phyloP scores from a whole-genome alignment of 2,888 invertebrate species.

The Diaphora mendica region DNA sequence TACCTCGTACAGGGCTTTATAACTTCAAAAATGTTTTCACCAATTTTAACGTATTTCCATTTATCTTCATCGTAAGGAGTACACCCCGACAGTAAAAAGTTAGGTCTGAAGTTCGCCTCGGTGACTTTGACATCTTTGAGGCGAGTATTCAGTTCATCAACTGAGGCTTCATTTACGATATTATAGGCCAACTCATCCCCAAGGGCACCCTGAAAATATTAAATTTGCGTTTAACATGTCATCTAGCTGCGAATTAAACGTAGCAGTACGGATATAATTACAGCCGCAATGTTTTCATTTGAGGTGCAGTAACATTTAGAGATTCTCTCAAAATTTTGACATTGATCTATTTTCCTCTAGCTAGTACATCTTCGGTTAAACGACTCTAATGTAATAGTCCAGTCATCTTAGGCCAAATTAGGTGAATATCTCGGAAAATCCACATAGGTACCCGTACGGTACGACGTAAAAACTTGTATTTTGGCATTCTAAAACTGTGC shows the following conservation, averaged over 20 bases:
- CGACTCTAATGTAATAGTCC: too few relatives aligned
- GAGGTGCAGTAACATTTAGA: too few relatives aligned
- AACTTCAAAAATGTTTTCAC: constrained; percentile 87
- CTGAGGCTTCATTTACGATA: constrained; percentile 89
- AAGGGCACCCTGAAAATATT: constrained; percentile 85
- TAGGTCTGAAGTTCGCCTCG: constrained; percentile 88
- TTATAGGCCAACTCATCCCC: constrained; percentile 90
- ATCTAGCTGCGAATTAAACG: background rate
- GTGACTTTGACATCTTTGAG: constrained; percentile 80
- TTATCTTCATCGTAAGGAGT: constrained; percentile 88
- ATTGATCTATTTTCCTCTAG: too few relatives aligned
- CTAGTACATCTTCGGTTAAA: too few relatives aligned
- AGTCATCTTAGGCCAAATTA: too few relatives aligned
- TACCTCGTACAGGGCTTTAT: constrained; percentile 89
- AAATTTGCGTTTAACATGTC: background rate
- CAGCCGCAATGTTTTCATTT: too few relatives aligned
- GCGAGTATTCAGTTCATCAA: constrained; percentile 88
- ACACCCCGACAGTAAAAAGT: constrained; percentile 88
- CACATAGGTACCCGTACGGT: too few relatives aligned
- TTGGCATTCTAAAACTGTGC: too few relatives aligned
- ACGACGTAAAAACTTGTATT: too few relatives aligned
- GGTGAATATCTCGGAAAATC: too few relatives aligned
- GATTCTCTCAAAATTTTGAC: too few relatives aligned
- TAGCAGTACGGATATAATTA: too few relatives aligned
- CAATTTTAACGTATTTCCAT: constrained; percentile 91